These are phyloP conservation scores for Salarias fasciatus DNA, from an alignment of 2,797 vertebrate species.

Conservation along the genomic window DNA sequence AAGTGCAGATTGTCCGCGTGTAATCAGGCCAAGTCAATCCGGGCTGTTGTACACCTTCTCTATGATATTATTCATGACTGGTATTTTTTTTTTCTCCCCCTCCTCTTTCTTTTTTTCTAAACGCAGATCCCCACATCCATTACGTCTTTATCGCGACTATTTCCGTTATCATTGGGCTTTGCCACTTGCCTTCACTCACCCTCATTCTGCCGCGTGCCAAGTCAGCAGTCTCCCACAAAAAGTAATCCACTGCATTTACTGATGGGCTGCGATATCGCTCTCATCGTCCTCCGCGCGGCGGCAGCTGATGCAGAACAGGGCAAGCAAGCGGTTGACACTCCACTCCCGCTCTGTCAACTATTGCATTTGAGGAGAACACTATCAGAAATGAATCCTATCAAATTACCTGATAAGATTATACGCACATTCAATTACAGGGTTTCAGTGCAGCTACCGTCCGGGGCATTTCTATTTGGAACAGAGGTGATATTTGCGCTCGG, in stretches of 20 bases:
- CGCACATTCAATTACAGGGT: constrained; percentile 38
- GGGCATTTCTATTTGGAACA: constrained; percentile 40
- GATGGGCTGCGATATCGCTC: constrained; percentile 74
- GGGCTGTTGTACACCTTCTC: constrained; percentile 34
- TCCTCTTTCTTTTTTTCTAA: constrained; percentile 35
- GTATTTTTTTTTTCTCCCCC: constrained; percentile 37
- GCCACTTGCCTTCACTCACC: constrained; percentile 72
- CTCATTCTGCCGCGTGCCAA: constrained; percentile 68
- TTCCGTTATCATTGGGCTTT: constrained; percentile 72
- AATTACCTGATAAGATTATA: constrained; percentile 54
- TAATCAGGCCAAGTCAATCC: constrained; percentile 61
- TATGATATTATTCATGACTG: constrained; percentile 68
- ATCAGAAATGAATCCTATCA: constrained; percentile 48
- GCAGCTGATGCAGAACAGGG: constrained; percentile 42
- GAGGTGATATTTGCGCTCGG: constrained; percentile 32
- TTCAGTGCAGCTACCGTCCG: constrained; percentile 18
- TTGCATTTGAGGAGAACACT: constrained; percentile 44
- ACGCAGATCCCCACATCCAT: constrained; percentile 68
- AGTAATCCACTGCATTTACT: constrained; percentile 69
- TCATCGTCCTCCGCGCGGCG: constrained; percentile 56
- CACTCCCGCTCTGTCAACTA: constrained; percentile 57
- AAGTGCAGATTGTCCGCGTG: constrained; percentile 49
- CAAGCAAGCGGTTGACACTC: constrained; percentile 66
- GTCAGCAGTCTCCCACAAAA: constrained; percentile 74
- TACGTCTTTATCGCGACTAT: constrained; percentile 80